Evolutionary conservation across 1,140 invertebrate species (phyloP).

Genomic region (Pissodes strobi): DNA sequence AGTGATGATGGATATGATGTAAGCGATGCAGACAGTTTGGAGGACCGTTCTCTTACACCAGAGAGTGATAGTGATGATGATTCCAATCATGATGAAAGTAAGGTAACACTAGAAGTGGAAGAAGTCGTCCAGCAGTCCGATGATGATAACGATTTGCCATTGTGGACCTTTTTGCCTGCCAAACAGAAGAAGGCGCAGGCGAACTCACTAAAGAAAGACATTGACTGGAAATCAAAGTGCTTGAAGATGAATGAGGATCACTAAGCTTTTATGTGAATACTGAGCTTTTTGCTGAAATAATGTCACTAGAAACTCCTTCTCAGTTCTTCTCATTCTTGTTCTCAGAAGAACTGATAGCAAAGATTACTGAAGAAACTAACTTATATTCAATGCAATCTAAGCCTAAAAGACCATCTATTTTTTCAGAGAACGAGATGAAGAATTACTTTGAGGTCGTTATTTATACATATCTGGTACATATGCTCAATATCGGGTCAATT

Average conservation of each 20-base stretch:
- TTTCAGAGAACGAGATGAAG: slow-evolving; percentile 19
- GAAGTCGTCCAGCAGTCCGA: too few species aligned
- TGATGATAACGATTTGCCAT: too few species aligned
- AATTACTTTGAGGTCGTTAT: slow-evolving; percentile 49
- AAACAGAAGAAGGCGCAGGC: too few species aligned
- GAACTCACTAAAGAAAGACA: too few species aligned
- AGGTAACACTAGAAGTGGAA: too few species aligned
- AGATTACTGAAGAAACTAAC: slow-evolving; percentile 38
- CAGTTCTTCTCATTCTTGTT: slow-evolving; percentile 43
- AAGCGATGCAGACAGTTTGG: too few species aligned
- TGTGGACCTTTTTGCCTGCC: too few species aligned
- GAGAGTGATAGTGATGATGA: too few species aligned
- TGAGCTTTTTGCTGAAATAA: not conserved
- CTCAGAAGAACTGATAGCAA: slow-evolving; percentile 15
- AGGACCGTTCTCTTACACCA: too few species aligned
- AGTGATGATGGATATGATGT: too few species aligned
- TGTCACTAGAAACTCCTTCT: slow-evolving; percentile 36
- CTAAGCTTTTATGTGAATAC: slow-evolving; percentile 22
- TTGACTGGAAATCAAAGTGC: too few species aligned
- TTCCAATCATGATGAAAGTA: too few species aligned
- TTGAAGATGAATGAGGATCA: slow-evolving; percentile 36
- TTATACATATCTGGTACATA: slow-evolving; percentile 50
- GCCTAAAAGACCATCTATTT: slow-evolving; percentile 32
- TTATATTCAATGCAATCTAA: slow-evolving; percentile 42
- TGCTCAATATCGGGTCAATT: slow-evolving; percentile 48